Percentiles rank a stretch among this genome's conserved stretches.
phyloP scores from a whole-genome alignment of 1,140 invertebrate species.

The Sinonovacula constricta region DNA sequence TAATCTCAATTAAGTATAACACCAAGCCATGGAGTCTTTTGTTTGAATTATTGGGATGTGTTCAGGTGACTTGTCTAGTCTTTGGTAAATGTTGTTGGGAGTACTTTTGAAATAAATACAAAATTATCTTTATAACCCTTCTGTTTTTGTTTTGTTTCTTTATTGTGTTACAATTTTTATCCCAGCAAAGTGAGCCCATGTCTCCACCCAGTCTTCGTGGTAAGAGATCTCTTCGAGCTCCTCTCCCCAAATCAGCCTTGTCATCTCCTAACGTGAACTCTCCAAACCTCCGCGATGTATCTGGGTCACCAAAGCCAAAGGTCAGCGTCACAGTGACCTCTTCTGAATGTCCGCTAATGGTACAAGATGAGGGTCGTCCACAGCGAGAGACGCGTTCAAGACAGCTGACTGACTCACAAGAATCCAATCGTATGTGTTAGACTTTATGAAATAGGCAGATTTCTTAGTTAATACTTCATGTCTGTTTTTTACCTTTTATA shows the following conservation, averaged over 20 bases:
- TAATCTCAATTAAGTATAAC: too few relatives aligned
- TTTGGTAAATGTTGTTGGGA: too few relatives aligned
- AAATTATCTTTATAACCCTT: too few relatives aligned
- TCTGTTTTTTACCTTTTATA: too few relatives aligned
- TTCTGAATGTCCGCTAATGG: neutral
- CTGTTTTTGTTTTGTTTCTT: too few relatives aligned
- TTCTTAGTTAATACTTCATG: too few relatives aligned
- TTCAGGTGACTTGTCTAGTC: too few relatives aligned
- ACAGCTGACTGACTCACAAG: neutral
- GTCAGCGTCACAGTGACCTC: neutral
- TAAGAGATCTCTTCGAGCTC: slow-evolving; percentile 14
- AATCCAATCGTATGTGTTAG: neutral
- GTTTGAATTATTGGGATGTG: too few relatives aligned
- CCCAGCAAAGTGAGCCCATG: too few relatives aligned
- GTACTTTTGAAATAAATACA: too few relatives aligned
- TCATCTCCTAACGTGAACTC: slow-evolving; percentile 15
- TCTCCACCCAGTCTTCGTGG: neutral
- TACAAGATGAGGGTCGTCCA: neutral
- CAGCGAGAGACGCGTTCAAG: neutral
- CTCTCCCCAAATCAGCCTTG: slow-evolving; percentile 2
- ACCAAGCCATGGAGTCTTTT: too few relatives aligned
- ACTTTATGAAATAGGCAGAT: neutral
- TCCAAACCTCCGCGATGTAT: slow-evolving; percentile 10
- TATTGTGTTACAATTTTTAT: too few relatives aligned
- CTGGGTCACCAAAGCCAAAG: neutral